Conservation (phyloP, 2,888 invertebrate genomes). For the Miltochrista miniata region DNA sequence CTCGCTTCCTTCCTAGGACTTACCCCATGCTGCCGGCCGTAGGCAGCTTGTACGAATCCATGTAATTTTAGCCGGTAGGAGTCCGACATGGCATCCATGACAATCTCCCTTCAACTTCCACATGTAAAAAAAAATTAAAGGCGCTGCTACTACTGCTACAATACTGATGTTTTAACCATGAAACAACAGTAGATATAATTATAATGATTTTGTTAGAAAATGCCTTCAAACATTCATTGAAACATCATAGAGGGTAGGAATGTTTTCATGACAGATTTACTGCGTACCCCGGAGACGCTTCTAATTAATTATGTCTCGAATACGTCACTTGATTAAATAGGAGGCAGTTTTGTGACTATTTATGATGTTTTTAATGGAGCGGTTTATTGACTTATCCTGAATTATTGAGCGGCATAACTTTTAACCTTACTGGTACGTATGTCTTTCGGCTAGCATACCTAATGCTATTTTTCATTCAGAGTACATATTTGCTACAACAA, state of each 20-base stretch:
- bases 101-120: no score
- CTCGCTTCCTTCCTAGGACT: no score
- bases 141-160: no score
- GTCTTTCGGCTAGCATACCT: neutral
- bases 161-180: no score
- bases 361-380: conserved; percentile 15
- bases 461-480: neutral
- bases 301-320: conserved; percentile 33
- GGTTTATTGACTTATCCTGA: conserved; percentile 6
- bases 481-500: no score
- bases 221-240: conserved; percentile 1
- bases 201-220: neutral
- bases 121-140: no score
- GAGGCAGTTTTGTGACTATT: conserved; percentile 18
- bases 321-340: conserved; percentile 32
- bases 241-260: conserved; percentile 11
- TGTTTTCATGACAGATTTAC: conserved; percentile 41
- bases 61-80: no score
- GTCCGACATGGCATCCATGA: no score
- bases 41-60: no score
- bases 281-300: conserved; percentile 11
- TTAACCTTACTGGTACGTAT: neutral
- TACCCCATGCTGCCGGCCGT: no score
- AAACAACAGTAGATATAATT: neutral
- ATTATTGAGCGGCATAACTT: neutral